Evolutionary conservation across 2,113 vertebrate genomes (phyloP), one percentile per base, ranked within the genome.

Genomic region (Cariama cristata): DNA sequence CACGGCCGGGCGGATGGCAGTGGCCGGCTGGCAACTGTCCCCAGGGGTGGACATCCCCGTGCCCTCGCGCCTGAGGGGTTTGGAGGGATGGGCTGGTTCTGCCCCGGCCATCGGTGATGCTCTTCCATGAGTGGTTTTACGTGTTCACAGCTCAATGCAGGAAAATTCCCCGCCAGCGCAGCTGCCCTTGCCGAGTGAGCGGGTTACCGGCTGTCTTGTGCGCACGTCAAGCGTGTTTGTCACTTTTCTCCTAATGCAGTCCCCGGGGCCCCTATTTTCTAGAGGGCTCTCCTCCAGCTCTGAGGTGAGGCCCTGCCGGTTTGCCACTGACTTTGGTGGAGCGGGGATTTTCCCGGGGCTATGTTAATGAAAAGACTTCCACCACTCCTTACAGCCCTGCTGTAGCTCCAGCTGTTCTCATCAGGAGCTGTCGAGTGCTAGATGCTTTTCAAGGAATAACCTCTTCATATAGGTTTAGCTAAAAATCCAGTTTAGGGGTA

Each of bases 321-420:
- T 83, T 60, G 71, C 71, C 53, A 30, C 38, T 0, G 1, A 33
- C 64, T 53, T 50, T 6, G 16, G 23, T 1, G 4, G 60, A 44
- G 71, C 2, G 2, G 58, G 82, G 44, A 10, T 93, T 79, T 93
- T 96, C 53, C 77, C 0, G 8, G 71, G 56, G 71, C 82, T 73
- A 3, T 72, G 66, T 62, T 88, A 83, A 93, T 96, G 86, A 88
- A 93, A 93, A 95, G 44, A 6, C 49, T 92, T 82, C 21, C 33
- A 53, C 18, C 7, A 7, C 81, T 69, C 42, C 62, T 53, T 15
- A 12, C 30, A 68, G 63, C 53, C 62, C 67, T 66, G 88, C 85
- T 93, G 86, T 53, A 89, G 68, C 84, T 89, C 87, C 91, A 96
- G 91, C 81, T 94, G 92, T 83, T 97, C 93, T 82, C 90, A 90